Percentiles rank a stretch among this genome's conserved stretches.
Conservation (phyloP, 2,113 vertebrate genomes). For the Pagrus major region DNA sequence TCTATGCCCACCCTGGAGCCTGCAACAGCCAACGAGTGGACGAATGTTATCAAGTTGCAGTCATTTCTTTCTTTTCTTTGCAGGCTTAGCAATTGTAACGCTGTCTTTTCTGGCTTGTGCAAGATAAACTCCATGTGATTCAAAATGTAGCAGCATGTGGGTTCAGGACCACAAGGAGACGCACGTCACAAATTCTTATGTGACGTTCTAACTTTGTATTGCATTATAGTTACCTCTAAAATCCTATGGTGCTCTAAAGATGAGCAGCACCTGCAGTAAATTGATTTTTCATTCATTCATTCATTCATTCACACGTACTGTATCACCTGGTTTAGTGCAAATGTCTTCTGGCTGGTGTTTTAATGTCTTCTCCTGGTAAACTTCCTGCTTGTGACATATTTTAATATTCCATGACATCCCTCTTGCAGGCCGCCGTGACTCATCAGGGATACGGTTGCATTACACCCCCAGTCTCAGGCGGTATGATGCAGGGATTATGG, state of each 20-base stretch:
- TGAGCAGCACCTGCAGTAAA: background rate
- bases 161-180: too few species aligned
- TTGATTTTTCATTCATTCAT: background rate
- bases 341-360: background rate
- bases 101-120: too few species aligned
- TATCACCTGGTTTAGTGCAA: background rate
- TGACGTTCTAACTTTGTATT: background rate
- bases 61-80: too few species aligned
- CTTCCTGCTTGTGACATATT: background rate
- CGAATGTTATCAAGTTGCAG: too few species aligned
- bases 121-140: too few species aligned
- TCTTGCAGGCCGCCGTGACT: slow-evolving; percentile 86
- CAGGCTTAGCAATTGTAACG: too few species aligned
- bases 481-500: slow-evolving; percentile 93
- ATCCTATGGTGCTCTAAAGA: background rate
- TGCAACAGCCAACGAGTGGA: too few species aligned
- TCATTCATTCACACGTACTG: background rate
- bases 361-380: background rate
- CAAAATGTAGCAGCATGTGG: too few species aligned
- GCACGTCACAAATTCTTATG: background rate
- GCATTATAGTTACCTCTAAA: background rate
- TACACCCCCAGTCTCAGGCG: slow-evolving; percentile 87
- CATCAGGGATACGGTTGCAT: slow-evolving; percentile 93
- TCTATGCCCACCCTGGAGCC: too few species aligned
- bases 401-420: slow-evolving; percentile 2